Percentiles rank a stretch among this genome's conserved stretches.
These are phyloP conservation scores for Gallirallus australis DNA, from an alignment of 2,797 vertebrate genomes.

Conservation along the genomic window DNA sequence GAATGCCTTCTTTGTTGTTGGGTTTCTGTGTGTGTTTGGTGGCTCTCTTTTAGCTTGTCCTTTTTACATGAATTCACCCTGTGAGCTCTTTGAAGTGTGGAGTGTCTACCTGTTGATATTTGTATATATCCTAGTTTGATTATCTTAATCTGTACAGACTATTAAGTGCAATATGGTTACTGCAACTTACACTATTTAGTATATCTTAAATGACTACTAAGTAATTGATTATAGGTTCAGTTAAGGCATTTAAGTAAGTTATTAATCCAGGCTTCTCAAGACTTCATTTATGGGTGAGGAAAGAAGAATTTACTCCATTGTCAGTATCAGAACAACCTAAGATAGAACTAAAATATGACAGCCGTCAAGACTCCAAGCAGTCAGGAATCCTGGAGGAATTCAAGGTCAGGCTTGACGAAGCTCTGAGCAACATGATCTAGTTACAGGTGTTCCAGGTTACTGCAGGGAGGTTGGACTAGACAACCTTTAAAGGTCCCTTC, in stretches of 20 bases:
- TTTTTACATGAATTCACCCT: neutral
- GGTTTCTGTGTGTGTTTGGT: rapidly evolving
- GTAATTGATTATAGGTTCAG: neutral
- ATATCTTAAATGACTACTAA: neutral
- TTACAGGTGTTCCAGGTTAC: no score
- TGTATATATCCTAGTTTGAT: neutral
- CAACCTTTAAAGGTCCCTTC: no score
- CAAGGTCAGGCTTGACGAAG: no score
- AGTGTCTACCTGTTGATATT: neutral
- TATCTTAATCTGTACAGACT: neutral
- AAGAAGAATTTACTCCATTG: neutral
- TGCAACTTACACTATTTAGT: neutral
- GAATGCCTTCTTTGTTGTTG: rapidly evolving
- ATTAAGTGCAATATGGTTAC: neutral
- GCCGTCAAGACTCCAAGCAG: neutral
- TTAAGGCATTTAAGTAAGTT: neutral
- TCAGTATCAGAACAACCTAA: neutral
- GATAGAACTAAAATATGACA: neutral
- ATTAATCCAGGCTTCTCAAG: neutral
- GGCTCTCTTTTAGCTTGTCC: neutral
- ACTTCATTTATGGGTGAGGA: neutral
- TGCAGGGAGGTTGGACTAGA: no score
- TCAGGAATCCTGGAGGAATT: neutral
- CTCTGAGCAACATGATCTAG: no score
- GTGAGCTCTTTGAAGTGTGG: neutral